Evolutionary conservation across 2,797 vertebrate species (phyloP), one percentile per base, ranked within the genome.

Genomic region (Eospalax fontanierii): DNA sequence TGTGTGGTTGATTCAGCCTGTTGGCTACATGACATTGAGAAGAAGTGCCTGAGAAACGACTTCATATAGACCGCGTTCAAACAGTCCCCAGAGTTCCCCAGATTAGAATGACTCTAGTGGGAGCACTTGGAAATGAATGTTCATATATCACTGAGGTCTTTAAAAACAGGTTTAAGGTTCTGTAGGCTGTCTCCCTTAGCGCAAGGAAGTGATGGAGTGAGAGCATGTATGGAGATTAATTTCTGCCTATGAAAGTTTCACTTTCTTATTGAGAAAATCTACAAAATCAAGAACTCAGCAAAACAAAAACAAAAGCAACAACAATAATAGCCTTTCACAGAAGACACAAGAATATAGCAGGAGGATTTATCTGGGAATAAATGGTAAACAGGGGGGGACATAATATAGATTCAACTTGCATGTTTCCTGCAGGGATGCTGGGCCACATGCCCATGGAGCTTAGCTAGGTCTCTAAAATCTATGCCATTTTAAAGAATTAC

Each of bases 1-100:
- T 19, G 0, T 74, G 40, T 96, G 98, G 97, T 97, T 95, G 96
- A 97, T 96, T 96, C 96, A 96, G 97, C 96, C 97, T 98, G 97
- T 98, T 98, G 98, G 98, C 96, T 96, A 97, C 97, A 98, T 65
- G 96, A 98, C 94, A 93, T 97, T 90, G 97, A 46, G 87, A 97
- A 98, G 98, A 98, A 97, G 95, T 96, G 97, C 94, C 98, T 96
- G 97, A 98, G 97, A 98, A 98, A 99, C 73, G 24, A 98, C 98
- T 98, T 98, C 98, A 97, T 97, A 97, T 94, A 98, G 97, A 95
- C 96, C 79, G 79, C 92, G 96, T 96, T 97, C 98, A 98, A 98
- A 98, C 96, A 97, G 96, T 98, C 98, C 97, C 96, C 0, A 11
- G 97, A 98, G 97, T 96, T 97, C 96, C 93, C 94, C 8, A 14